Percentiles rank a stretch among this genome's conserved stretches.
phyloP scores from a whole-genome alignment of 2,888 invertebrate species.

The Drosophila seclusa region DNA sequence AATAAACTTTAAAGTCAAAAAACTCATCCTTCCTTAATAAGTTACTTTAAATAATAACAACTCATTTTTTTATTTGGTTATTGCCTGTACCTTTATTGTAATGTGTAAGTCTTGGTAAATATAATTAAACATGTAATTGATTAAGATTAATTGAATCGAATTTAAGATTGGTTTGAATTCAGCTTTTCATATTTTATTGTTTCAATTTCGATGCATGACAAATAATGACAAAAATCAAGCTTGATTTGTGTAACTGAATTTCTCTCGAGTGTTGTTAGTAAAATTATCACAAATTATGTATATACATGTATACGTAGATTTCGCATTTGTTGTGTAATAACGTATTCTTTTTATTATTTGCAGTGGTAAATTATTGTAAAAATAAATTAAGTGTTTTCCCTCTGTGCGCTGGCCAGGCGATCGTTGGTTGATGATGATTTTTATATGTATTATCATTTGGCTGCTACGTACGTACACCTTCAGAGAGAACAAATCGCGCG shows the following conservation, averaged over 20 bases:
- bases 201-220: constrained; percentile 54
- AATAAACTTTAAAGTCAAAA: not conserved
- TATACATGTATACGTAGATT: constrained; percentile 39
- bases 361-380: constrained; percentile 39
- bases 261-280: constrained; percentile 49
- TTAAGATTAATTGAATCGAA: constrained; percentile 15
- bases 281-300: constrained; percentile 77
- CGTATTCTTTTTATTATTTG: constrained; percentile 55
- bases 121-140: constrained; percentile 23
- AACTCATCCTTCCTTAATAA: not conserved
- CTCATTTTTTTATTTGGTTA: not conserved
- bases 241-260: constrained; percentile 38
- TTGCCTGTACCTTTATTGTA: constrained; percentile 52
- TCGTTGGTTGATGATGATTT: constrained; percentile 1
- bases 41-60: not conserved
- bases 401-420: constrained; percentile 28
- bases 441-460: constrained; percentile 9
- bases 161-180: constrained; percentile 28
- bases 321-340: constrained; percentile 50
- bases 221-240: constrained; percentile 25
- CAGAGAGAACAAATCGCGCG: constrained; percentile 48
- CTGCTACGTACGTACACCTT: constrained; percentile 50
- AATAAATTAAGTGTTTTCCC: constrained; percentile 64
- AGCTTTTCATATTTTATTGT: constrained; percentile 56
- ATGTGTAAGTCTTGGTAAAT: constrained; percentile 11